Conservation (phyloP, 2,888 invertebrate genomes). For the Caradrina kadenii region DNA sequence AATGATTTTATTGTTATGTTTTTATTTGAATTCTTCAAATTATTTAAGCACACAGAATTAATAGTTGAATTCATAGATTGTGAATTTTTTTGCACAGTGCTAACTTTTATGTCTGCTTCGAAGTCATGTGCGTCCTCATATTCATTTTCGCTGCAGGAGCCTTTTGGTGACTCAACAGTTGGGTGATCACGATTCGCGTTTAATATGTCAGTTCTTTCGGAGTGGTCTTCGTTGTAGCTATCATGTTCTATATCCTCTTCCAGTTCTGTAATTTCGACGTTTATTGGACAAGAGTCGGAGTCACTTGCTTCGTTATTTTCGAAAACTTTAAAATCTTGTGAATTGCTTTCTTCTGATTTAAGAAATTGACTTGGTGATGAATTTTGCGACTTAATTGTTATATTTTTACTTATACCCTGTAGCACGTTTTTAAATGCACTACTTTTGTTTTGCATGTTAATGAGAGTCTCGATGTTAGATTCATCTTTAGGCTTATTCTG, state of each 20-base stretch:
- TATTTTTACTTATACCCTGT: slow-evolving; percentile 80
- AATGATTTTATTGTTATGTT: slow-evolving; percentile 74
- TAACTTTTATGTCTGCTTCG: slow-evolving; percentile 72
- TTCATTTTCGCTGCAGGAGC: slow-evolving; percentile 70
- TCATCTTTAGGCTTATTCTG: slow-evolving; percentile 48
- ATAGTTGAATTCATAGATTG: slow-evolving; percentile 54
- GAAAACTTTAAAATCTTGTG: slow-evolving; percentile 62
- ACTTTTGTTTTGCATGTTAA: slow-evolving; percentile 53
- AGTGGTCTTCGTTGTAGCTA: slow-evolving; percentile 67
- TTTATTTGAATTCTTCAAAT: slow-evolving; percentile 77
- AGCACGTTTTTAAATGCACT: slow-evolving; percentile 74
- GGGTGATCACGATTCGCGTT: slow-evolving; percentile 62
- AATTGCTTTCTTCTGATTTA: slow-evolving; percentile 62
- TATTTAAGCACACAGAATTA: slow-evolving; percentile 69
- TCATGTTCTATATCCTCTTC: slow-evolving; percentile 60
- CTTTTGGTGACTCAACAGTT: slow-evolving; percentile 76
- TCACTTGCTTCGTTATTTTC: slow-evolving; percentile 68
- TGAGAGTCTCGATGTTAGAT: slow-evolving; percentile 45
- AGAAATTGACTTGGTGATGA: slow-evolving; percentile 68
- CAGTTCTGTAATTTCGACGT: slow-evolving; percentile 81
- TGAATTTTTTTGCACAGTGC: slow-evolving; percentile 65
- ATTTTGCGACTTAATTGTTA: slow-evolving; percentile 81
- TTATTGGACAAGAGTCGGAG: slow-evolving; percentile 69
- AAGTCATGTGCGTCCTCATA: slow-evolving; percentile 70
- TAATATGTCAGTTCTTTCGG: slow-evolving; percentile 57